Evolutionary conservation across 2,797 vertebrate genomes (phyloP), one percentile per base, ranked within the genome.

Genomic region (Acropternis orthonyx): DNA sequence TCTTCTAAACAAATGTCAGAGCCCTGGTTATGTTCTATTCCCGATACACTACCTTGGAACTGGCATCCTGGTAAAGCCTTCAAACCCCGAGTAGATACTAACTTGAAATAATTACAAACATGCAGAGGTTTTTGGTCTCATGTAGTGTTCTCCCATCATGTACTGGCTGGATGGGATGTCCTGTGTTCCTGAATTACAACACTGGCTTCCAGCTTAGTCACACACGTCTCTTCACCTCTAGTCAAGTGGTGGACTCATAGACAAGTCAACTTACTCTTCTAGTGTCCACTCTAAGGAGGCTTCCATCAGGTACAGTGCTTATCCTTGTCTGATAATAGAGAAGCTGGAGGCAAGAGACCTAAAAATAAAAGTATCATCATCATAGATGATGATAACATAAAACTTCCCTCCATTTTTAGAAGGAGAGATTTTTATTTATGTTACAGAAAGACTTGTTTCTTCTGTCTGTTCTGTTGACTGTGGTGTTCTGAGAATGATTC

Each of bases 401-500:
- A 55, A n/a, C 58, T 68, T 79, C 82, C 49, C 75, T 59, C 69
- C 6, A 9, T 71, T 95, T 96, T 95, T 88, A 85, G 30, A 44
- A 36, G 7, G 75, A 88, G 78, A 93, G 63, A 44, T 90, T 91
- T 97, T 96, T 94, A 68, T 96, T 93, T 89, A 75, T 82, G 66
- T 82, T 87, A 54, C 55, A 77, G 92, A 91, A 95, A 62, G 84
- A 83, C 74, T 83, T 95, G 49, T 63, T 96, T 83, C 84, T 86
- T 96, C 91, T 68, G 82, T 93, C 88, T 82, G 92, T 93, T 94
- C 93, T 88, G 68, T 91, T 88, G 91, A 88, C 86, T 55, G 15
- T 78, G 88, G 67, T 93, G n/a, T 95, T 96, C 89, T 78, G 72
- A 90, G 95, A 96, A 83, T 54, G 59, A 75, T 80, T 90, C 92